Evolutionary conservation across 37 sponge, comb jelly and placozoan genomes (phyloP).

Genomic region (Amphimedon queenslandica): DNA sequence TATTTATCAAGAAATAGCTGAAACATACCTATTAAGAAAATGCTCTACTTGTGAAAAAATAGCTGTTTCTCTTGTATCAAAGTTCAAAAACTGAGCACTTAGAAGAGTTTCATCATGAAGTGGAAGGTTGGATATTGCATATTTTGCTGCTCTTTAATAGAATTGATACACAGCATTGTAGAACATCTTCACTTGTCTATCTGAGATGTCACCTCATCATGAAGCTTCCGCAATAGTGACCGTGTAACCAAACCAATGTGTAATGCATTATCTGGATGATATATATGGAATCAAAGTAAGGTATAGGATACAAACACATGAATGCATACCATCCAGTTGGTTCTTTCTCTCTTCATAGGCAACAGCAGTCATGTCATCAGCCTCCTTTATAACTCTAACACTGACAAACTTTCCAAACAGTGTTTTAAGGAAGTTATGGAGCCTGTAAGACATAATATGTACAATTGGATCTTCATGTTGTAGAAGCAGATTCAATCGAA

Average conservation of each 20-base stretch:
- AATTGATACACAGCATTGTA: constrained; percentile 36
- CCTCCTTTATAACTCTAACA: constrained; percentile 19
- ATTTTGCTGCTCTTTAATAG: constrained; percentile 19
- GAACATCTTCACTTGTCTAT: constrained; percentile 11
- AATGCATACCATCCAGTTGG: constrained; percentile 41
- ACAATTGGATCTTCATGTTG: constrained; percentile 41
- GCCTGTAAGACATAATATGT: constrained; percentile 5
- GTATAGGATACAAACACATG: too few relatives aligned
- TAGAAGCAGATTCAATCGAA: constrained; percentile 22
- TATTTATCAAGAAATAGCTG: too few relatives aligned
- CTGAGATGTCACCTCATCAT: constrained; percentile 21
- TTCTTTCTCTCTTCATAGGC: neutral
- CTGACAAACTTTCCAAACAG: constrained; percentile 34
- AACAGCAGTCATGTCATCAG: constrained; percentile 1
- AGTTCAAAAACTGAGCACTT: constrained; percentile 45
- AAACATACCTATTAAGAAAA: constrained; percentile 13
- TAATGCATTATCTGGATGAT: neutral
- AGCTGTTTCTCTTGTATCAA: constrained; percentile 14
- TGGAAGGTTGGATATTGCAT: constrained; percentile 29
- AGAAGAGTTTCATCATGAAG: constrained; percentile 32
- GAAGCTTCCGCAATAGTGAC: constrained; percentile 4
- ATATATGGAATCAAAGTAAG: neutral
- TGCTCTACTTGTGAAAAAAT: constrained; percentile 27
- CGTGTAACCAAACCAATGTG: constrained; percentile 29
- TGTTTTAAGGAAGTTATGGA: constrained; percentile 27